Base-by-base conservation (phyloP, 1,140 invertebrate species). In the Atopsyche davidsoni region DNA sequence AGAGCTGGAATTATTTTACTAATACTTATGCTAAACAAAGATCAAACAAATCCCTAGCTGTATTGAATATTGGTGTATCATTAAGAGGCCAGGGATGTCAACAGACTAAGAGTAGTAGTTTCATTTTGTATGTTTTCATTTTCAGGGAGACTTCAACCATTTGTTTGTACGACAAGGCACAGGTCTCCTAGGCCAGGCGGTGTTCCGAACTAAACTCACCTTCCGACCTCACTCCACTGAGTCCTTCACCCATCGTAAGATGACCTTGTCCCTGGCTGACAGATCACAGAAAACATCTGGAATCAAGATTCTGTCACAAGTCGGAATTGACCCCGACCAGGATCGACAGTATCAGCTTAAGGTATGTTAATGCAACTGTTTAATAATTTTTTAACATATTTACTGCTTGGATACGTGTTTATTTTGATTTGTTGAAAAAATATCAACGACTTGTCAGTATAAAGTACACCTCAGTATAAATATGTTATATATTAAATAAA, bases 191-290 rank as follows among this genome's bases (percentile, higher is more conserved):
- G 96, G 95, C 1, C 96, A 98, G 69, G 89, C 92, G 0, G 91
- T 99, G 3, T 99, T 99, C 67, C 79, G 89, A 35, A 97, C 93
- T 1, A 98, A 98, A 68, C 73, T 99, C 0, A 92, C 92, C 1
- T 98, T 99, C 82, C 79, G 96, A 47, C 94, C 95, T 1, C 92
- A 97, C 66, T 98, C 95, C 0, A 98, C 96, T 0, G 96, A 98
- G 62, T 96, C 92, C 2, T 96, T 97, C 69, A 98, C 96, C 1
- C 96, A 99, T 73, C 82, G 94, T 51, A 98, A 99, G 78, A 96
- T 99, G 86, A 98, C 96, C 0, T 79, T 98, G 68, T 98, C 93
- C 0, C 73, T 98, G 36, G 96, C 96, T 3, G 96, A 99, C 67
- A 79, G 96, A 9, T 96, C 92, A n/a, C 89, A 89, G 45, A 98